Base-by-base conservation (phyloP, 35 echinoderm and acorn worm species). In the Ophioderma brevispina region DNA sequence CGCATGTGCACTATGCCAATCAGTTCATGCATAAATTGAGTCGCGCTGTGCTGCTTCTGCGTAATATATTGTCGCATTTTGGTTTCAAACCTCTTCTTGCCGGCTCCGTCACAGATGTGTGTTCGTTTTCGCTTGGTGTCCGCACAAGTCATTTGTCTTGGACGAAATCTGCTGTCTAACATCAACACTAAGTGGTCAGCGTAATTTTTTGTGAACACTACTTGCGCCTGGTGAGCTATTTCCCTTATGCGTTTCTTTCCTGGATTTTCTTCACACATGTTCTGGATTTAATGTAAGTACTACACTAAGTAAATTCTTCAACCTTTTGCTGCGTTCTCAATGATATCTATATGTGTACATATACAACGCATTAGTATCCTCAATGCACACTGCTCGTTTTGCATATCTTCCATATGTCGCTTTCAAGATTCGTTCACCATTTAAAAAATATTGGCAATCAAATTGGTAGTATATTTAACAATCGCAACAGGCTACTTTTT, bases 51-150 rank as follows among this genome's bases (percentile, higher is more conserved):
- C 17, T 70, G 59, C 10, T 70, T 70, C 3, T 2, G 59, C 59
- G 59, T 70, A 70, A 70, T 70, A 70, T 70, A 70, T 70, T 70
- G 59, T 70, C 59, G 59, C 59, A 70, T 70, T 70, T 70, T 70
- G 3, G 2, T 70, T 25, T 30, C 15, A 30, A 25, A 25, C 23
- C 28, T 70, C 28, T 70, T 30, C 28, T 70, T 70, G 59, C 59
- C 28, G 59, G 17, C 59, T 25, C 15, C 59, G 59, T 70, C 59
- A 25, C 23, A 2, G 59, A 30, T 25, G 59, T 70, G 59, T 70
- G 59, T 18, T 70, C 59, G 59, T 70, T 25, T 70, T 70, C 10
- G 59, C 28, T 70, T 70, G 59, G 10, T 70, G 59, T 30, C 28
- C 59, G 59, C 59, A 4, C 59, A 70, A 30, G 59, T 30, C 59